These are phyloP conservation scores for Gobio occitaniae DNA, from an alignment of 2,797 vertebrate species.

Conservation along the genomic window DNA sequence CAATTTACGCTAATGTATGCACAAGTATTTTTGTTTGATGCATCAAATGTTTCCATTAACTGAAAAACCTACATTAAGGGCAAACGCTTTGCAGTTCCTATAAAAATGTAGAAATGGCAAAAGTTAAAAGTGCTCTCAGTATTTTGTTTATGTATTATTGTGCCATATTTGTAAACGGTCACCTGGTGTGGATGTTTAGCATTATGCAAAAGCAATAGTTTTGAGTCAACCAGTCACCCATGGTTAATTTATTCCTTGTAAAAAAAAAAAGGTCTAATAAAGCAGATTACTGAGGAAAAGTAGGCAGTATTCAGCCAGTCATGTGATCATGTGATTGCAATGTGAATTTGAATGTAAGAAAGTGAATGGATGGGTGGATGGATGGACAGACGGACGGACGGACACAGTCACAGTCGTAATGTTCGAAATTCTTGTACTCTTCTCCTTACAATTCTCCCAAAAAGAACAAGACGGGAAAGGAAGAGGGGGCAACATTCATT, in stretches of 20 bases:
- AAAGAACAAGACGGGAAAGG: slow-evolving; percentile 52
- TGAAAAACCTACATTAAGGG: neutral
- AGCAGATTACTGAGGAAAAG: neutral
- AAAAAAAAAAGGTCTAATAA: neutral
- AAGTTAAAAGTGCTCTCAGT: slow-evolving; percentile 10
- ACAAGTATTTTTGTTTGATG: slow-evolving; percentile 1
- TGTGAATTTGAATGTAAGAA: no score
- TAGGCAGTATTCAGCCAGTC: neutral
- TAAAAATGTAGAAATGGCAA: neutral
- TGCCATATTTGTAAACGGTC: neutral
- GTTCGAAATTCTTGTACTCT: slow-evolving; percentile 41
- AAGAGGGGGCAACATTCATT: slow-evolving; percentile 32
- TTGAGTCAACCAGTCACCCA: neutral
- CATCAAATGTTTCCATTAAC: neutral
- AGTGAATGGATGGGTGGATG: no score
- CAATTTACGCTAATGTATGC: neutral
- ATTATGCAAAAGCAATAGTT: neutral
- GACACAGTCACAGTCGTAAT: neutral
- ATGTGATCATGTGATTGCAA: neutral
- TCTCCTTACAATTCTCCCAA: slow-evolving; percentile 51
- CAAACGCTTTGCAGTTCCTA: neutral
- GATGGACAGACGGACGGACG: neutral
- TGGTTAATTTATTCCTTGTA: neutral
- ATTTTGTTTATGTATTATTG: neutral
- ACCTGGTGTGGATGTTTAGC: neutral